Base-by-base conservation (phyloP, 2,888 invertebrate genomes). In the Nomada fabriciana region DNA sequence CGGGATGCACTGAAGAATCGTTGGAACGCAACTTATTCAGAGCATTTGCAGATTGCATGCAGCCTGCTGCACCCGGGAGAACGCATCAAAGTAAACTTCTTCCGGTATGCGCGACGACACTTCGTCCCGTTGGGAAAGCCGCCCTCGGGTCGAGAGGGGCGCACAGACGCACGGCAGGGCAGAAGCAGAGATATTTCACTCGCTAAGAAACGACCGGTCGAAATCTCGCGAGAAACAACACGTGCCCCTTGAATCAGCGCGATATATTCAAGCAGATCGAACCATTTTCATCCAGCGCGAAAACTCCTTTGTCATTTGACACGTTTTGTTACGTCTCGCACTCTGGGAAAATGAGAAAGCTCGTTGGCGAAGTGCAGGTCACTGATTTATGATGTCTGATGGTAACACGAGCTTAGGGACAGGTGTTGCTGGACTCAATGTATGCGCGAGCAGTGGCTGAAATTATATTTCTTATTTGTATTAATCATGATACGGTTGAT, bases 11-110 rank as follows among this genome's bases (percentile, higher is more conserved):
- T 36, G 43, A 65, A 47, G 25, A 73, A 67, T 63, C 67, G 63
- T 25, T 36, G 80, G 59, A 76, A 73, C 64, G 55, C 72, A 67
- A 53, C 68, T 76, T 71, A 72, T 59, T 29, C 71, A 63, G 73
- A 71, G 82, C 86, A 86, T 84, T 86, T 86, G 86, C 86, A 86
- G 84, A 84, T 86, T 86, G 84, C 84, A 76, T 80, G 57, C 71
- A 72, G 68, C 72, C 52, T 18, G 76, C 42, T 73, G 60, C 29
- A 55, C 82, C 65, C 72, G 23, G 20, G 86, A 71, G 73, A 23
- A 73, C 77, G 82, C 86, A 63, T 84, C 81, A 76, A 86, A 84
- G 86, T 79, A 84, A 86, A 86, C 77, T 84, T 84, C 68, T 70
- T 76, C 36, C 68, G 55, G 78, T 81, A 76, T 78, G 75, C 80